These are phyloP conservation scores for Drosophila fungiperda DNA, from an alignment of 2,888 invertebrate species.

Conservation along the genomic window DNA sequence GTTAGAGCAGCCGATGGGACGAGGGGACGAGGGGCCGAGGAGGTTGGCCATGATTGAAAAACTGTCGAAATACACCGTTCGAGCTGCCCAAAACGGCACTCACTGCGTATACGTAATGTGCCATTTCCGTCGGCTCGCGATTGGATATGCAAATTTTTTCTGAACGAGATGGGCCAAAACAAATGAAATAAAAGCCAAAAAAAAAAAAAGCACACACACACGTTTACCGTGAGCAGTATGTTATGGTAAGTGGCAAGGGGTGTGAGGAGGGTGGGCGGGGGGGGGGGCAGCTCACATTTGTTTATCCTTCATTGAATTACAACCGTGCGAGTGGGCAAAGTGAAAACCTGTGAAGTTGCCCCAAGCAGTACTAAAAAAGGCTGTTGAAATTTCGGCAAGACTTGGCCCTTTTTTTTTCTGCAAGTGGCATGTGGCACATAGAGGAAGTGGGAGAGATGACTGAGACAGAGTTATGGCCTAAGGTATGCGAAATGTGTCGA, in stretches of 20 bases:
- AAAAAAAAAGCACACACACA: conserved; percentile 13
- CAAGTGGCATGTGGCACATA: conserved; percentile 14
- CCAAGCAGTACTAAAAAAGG: conserved; percentile 29
- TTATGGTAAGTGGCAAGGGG: not conserved
- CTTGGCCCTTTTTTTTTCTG: conserved; percentile 6
- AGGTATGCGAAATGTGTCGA: not conserved
- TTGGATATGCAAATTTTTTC: conserved; percentile 59
- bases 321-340: conserved; percentile 13
- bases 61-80: conserved; percentile 15
- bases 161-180: conserved; percentile 8
- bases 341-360: conserved; percentile 45
- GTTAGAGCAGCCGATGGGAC: not conserved
- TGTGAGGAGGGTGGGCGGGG: not conserved
- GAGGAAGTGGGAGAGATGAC: not conserved
- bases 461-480: not conserved
- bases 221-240: conserved; percentile 27
- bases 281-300: conserved; percentile 8
- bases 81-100: conserved; percentile 12
- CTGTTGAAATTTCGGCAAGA: conserved; percentile 12
- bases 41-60: conserved; percentile 48
- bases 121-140: conserved; percentile 28
- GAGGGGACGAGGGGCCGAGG: not conserved
- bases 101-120: conserved; percentile 57
- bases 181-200: not conserved
- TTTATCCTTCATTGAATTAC: conserved; percentile 54